Evolutionary conservation across 2,888 invertebrate species (phyloP), one percentile per base, ranked within the genome.

Genomic region (Pterobdella sp.): DNA sequence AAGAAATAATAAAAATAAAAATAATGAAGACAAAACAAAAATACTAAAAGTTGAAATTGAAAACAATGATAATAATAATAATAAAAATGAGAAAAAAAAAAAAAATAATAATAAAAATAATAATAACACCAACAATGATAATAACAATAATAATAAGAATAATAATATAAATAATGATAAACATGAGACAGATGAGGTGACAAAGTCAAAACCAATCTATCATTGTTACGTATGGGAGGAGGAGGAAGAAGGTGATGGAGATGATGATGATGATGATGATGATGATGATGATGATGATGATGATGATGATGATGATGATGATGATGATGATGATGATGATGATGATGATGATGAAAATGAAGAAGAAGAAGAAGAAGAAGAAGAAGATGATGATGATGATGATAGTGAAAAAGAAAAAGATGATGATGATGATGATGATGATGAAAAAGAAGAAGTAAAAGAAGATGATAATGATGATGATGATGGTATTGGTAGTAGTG

Each of bases 341-440:
- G 52, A 49, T 14, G n/a, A n/a, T 63, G 63, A n/a, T 63, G 31
- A 63, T 63, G 63, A 63, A n/a, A 31, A 63, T 18, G 63, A 63
- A n/a, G 63, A 63, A n/a, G 63, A 63, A n/a, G 63, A 63, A 65
- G 29, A 65, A 65, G 65, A 65, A 4, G 32, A 65, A 2, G 34
- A 65, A 7, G 26, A 56, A 3, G 26, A 56, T 4, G 60, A 56
- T 4, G 60, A 56, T 4, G 60, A 56, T 56, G 60, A 56, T 14
- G n/a, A 56, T 3, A 56, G 26, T 26, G 26, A 56, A 3, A 18
- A 42, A 18, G 42, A 42, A 18, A 18, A 42, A 18, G 42, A 42
- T 7, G 42, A 42, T 14, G 18, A 42, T 14, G 18, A 42, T 7
- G 42, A 42, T 7, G 42, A 42, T 7, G 42, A 42, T 14, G 42